Conservation (phyloP, 2,888 invertebrate species). For the Poecilobothrus nobilitatus region DNA sequence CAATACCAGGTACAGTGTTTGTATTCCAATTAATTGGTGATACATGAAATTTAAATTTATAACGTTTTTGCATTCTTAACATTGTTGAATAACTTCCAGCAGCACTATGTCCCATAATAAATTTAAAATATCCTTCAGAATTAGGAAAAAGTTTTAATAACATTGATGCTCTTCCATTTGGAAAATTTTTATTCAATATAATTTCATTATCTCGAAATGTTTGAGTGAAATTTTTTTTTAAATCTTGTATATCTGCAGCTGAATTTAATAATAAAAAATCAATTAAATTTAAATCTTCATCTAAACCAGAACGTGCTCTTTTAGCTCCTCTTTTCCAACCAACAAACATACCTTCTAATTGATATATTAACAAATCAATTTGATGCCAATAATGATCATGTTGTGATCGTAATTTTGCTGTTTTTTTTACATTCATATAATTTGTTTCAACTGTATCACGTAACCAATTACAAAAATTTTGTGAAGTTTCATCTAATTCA, state of each 20-base stretch:
- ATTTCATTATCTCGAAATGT: slow-evolving; percentile 28
- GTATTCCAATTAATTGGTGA: slow-evolving; percentile 45
- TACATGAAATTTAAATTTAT: slow-evolving; percentile 67
- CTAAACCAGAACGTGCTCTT: slow-evolving; percentile 53
- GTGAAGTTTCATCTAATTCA: slow-evolving; percentile 38
- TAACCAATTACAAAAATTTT: slow-evolving; percentile 42
- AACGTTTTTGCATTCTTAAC: slow-evolving; percentile 75
- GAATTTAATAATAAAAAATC: slow-evolving; percentile 69
- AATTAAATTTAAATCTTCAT: slow-evolving; percentile 52
- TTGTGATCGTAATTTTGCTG: slow-evolving; percentile 52
- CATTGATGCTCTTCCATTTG: slow-evolving; percentile 46
- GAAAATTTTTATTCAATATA: slow-evolving; percentile 54
- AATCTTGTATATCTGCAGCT: slow-evolving; percentile 63
- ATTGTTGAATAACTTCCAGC: slow-evolving; percentile 73
- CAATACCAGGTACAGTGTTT: slow-evolving; percentile 54
- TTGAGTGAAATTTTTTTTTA: slow-evolving; percentile 37
- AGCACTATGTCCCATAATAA: slow-evolving; percentile 72
- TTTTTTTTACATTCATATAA: slow-evolving; percentile 57
- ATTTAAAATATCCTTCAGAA: slow-evolving; percentile 39
- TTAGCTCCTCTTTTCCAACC: slow-evolving; percentile 65
- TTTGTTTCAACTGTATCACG: slow-evolving; percentile 50
- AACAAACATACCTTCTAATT: slow-evolving; percentile 66
- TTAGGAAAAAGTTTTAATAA: slow-evolving; percentile 34
- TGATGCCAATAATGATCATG: slow-evolving; percentile 74
- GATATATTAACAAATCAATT: slow-evolving; percentile 65